Base-by-base conservation (phyloP, 2,113 vertebrate genomes). In the Carlito syrichta region DNA sequence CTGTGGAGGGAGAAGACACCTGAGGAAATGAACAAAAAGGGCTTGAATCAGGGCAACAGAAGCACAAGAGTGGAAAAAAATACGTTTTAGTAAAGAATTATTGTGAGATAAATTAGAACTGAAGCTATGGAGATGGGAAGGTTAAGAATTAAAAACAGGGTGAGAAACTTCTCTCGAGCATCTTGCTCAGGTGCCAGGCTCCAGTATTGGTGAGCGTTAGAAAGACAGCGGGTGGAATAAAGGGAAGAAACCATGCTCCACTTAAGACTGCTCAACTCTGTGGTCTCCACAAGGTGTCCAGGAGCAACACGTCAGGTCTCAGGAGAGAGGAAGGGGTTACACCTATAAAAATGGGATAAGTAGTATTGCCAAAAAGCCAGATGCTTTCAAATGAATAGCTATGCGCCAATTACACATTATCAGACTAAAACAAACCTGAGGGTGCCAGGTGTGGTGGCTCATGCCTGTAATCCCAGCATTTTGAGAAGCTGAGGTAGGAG, bases 1-100 rank as follows among this genome's bases (percentile, higher is more conserved):
- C 38, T 25, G 9, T 0, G 2, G n/a, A 82, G 73, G n/a, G 1
- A 56, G 3, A 20, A 40, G 50, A 10, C 27, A 2, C 38, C 6
- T 20, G 1, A 66, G 77, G 23, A 40, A n/a, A 22, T 60, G 0
- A 1, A 43, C 35, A 16, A 5, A 45, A 89, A 16, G 63, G 50
- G 32, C 56, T 76, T 50, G 58, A 50, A n/a, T 35, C 0, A 74
- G 60, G 71, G 43, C 40, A 11, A 8, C 2, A 30, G 38, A 32
- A 66, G 68, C 4, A n/a, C 1, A 38, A 48, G 6, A 35, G 17
- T 2, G 5, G n/a, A 35, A 40, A 43, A 23, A 48, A 8, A 17
- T 0, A 38, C 27, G 9, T 38, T 22, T 25, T 4, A 54, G 66
- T 50, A 54, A 56, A 54, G 43, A 38, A 13, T 25, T 13, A 32